Evolutionary conservation across 2,113 vertebrate species (phyloP), one percentile per base, ranked within the genome.

Genomic region (Arvicanthis niloticus): DNA sequence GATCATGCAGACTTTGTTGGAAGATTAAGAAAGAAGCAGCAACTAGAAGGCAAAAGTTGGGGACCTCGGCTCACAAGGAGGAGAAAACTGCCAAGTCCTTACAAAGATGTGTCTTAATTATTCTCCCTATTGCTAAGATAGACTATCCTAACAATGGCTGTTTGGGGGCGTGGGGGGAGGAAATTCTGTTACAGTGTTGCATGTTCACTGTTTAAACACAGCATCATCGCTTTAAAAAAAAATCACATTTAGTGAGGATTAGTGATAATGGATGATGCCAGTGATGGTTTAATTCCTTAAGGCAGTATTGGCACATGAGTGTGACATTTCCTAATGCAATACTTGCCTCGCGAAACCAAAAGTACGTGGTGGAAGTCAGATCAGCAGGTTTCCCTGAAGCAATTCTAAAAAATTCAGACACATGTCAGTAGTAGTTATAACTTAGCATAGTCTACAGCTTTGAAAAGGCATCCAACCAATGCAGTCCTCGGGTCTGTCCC

Each of bases 321-420:
- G 58, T 24, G 70, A 65, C 62, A 88, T 96, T 95, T 84, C 31
- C 60, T 91, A 78, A 91, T 24, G 51, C 22, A 93, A 65, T 26
- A 11, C 16, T 48, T 77, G 19, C 70, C 90, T 94, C 42, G 31
- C 82, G 58, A 94, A 92, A 76, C 58, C 91, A 89, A 82, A 82
- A 77, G 51, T 65, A 26, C 80, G 87, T 19, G 5, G 15, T 15
- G 15, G 60, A 34, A n/a, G 48, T n/a, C 72, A 24, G 56, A 80
- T 60, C 40, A 73, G 31, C 58, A 82, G 48, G 60, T 89, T 88
- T 81, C 65, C 65, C 40, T 86, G 21, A 48, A 29, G 10, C 70
- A 12, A 37, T 12, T 53, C 34, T 77, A 34, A 48, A 88, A 60
- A 91, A 1, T 22, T 17, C 48, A 45, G 73, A 81, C 76, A 51